Evolutionary conservation across 2,113 vertebrate genomes (phyloP), one percentile per base, ranked within the genome.

Genomic region (Formicarius rufipectus): DNA sequence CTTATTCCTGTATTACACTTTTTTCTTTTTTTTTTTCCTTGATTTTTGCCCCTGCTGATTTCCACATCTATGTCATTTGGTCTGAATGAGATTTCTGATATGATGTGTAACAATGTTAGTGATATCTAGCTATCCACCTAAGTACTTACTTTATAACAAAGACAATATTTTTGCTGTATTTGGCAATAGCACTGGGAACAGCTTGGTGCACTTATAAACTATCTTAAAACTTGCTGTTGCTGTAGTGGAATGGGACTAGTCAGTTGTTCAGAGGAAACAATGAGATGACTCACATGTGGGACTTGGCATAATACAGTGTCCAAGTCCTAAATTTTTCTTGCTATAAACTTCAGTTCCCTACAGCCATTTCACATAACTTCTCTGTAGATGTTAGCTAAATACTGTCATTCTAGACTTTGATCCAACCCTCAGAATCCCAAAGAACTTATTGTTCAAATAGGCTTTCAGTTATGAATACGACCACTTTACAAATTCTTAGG

Each of bases 141-240:
- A 83, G 71, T 24, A 94, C 78, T 95, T 94, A 88, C 33, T 47
- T 93, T 60, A 87, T 40, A 75, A 87, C 76, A 78, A 84, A 89
- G 80, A 42, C 84, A 81, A 33, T 80, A 58, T 77, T 92, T 72
- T 80, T 93, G 42, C 35, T 67, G 94, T 49, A 33, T 85, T 90
- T 93, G 52, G 63, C 49, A 84, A 35, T 71, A 89, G 60, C 44
- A n/a, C 47, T 59, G 60, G 76, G 60, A 92, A 77, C 35, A 75
- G 24, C 16, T 78, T 89, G n/a, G 44, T 92, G 50, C 18, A 44
- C 30, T 81, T 86, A 52, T 2, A 50, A 89, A 66, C 50, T 56
- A 19, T 71, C 33, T 78, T 77, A 62, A 21, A 81, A 8, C 39
- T 84, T 92, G 24, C 60, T 56, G 45, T 64, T 75, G 13, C 52